These are phyloP conservation scores for Phenganax stokvisi DNA, from an alignment of 92 coral and sea anemone species.

Conservation along the genomic window DNA sequence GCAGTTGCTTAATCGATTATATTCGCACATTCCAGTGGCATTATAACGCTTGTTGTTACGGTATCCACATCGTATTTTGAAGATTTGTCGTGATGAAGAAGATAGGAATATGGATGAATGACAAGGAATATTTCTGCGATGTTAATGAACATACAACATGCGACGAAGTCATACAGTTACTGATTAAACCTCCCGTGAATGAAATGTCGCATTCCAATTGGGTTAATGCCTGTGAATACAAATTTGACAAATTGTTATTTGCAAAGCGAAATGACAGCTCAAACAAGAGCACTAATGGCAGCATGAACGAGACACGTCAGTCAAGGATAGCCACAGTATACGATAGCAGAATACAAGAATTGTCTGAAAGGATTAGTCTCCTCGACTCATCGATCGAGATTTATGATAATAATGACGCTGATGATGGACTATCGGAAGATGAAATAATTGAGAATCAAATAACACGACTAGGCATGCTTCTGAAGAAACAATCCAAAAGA, in stretches of 20 bases:
- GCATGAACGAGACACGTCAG: constrained; percentile 8
- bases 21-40: background rate
- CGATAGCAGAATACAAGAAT: constrained; percentile 21
- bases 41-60: background rate
- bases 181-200: constrained; percentile 7
- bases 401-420: constrained; percentile 37
- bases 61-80: background rate
- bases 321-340: background rate
- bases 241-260: constrained; percentile 29
- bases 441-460: constrained; percentile 36
- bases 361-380: constrained; percentile 28
- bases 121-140: constrained; percentile 51
- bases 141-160: constrained; percentile 77
- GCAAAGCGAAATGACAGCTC: constrained; percentile 26
- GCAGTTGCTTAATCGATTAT: constrained; percentile 18
- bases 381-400: constrained; percentile 29
- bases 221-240: constrained; percentile 32
- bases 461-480: constrained; percentile 34
- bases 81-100: constrained; percentile 6
- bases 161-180: constrained; percentile 40
- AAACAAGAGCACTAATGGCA: background rate
- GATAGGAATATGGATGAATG: constrained; percentile 34
- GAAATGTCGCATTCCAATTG: constrained; percentile 24
- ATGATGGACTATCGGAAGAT: constrained; percentile 32
- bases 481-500: constrained; percentile 25